A percentile compares a stretch with the other conserved stretches of the same genome.
These are phyloP conservation scores for Himalopsyche phryganea DNA, from an alignment of 1,140 invertebrate species.

Conservation along the genomic window DNA sequence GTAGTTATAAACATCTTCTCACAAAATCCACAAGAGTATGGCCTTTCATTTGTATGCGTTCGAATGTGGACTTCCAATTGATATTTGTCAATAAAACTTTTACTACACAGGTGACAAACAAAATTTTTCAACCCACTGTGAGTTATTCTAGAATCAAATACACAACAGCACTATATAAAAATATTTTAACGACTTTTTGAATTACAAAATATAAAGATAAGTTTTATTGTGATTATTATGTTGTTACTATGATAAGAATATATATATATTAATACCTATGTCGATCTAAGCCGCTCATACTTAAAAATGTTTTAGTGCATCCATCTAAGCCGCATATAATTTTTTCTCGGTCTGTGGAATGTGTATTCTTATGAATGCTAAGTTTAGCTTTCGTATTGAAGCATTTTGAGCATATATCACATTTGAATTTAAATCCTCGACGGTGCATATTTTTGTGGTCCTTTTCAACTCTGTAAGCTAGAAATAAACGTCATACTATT, in stretches of 20 bases:
- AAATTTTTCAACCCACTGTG: constrained; percentile 38
- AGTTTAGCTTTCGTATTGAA: constrained; percentile 36
- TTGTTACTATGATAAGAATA: too few relatives aligned
- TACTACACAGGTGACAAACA: constrained; percentile 41
- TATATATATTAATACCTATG: constrained; percentile 30
- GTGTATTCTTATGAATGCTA: constrained; percentile 33
- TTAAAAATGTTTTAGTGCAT: constrained; percentile 35
- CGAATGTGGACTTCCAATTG: constrained; percentile 46
- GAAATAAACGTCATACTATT: too few relatives aligned
- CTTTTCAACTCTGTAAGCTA: constrained; percentile 30
- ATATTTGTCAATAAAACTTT: constrained; percentile 38
- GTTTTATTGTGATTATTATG: too few relatives aligned
- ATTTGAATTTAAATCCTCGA: constrained; percentile 31
- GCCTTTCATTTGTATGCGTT: constrained; percentile 49
- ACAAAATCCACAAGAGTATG: constrained; percentile 50
- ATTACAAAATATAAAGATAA: too few relatives aligned
- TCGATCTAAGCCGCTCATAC: constrained; percentile 34
- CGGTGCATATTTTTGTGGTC: constrained; percentile 29
- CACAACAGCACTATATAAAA: too few relatives aligned
- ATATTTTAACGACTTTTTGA: too few relatives aligned
- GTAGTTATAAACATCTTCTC: constrained; percentile 35
- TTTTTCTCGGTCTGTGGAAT: constrained; percentile 31
- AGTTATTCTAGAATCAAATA: constrained; percentile 32
- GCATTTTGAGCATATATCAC: constrained; percentile 34
- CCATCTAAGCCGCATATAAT: constrained; percentile 32